Conservation (phyloP, 2,888 invertebrate species). For the Dichetophora obliterata region DNA sequence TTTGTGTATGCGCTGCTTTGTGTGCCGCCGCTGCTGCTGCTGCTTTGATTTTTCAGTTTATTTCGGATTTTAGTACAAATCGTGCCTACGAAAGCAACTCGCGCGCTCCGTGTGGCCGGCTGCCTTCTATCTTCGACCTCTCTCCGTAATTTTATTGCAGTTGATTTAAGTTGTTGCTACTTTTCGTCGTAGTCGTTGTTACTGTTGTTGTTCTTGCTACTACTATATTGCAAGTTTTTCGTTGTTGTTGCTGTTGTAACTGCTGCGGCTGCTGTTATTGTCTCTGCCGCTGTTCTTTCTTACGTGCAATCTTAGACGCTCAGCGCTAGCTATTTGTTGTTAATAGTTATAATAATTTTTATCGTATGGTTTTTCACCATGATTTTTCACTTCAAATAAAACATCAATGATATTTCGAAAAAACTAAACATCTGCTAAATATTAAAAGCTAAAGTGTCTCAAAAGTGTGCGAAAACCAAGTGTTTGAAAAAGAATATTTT, state of each 20-base stretch:
- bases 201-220: not conserved
- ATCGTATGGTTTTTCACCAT: not conserved
- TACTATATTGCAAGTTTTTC: not conserved
- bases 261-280: not conserved
- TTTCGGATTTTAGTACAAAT: constrained; percentile 48
- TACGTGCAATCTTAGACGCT: no score
- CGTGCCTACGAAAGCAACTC: constrained; percentile 38
- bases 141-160: not conserved
- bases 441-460: not conserved
- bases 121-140: not conserved
- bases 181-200: not conserved
- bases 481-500: constrained; percentile 46
- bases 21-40: constrained; percentile 2
- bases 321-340: no score
- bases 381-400: not conserved
- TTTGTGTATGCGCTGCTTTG: constrained; percentile 23
- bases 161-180: not conserved
- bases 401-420: not conserved
- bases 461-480: not conserved
- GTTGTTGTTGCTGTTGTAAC: not conserved
- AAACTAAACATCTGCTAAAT: not conserved
- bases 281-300: not conserved
- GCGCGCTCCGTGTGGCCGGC: constrained; percentile 23
- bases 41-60: constrained; percentile 40
- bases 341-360: no score